Evolutionary conservation across 2,113 vertebrate genomes (phyloP).

Genomic region (Takifugu bimaculatus): DNA sequence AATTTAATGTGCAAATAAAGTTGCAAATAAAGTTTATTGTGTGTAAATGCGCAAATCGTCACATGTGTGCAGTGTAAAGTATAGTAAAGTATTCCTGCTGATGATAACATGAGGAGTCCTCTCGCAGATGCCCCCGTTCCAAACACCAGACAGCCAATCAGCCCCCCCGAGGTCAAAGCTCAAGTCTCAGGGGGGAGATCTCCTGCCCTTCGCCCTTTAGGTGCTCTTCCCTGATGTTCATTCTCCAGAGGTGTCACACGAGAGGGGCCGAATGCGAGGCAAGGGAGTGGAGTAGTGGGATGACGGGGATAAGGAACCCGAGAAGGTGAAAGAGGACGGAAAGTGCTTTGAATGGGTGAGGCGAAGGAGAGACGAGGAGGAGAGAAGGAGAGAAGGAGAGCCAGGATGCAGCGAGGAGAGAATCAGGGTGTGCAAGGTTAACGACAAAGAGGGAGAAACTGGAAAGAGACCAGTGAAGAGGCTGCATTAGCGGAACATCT

Average conservation of each 20-base stretch:
- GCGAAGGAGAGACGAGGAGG: slow-evolving; percentile 28
- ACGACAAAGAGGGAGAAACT: slow-evolving; percentile 28
- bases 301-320: slow-evolving; percentile 40
- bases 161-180: slow-evolving; percentile 46
- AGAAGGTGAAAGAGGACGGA: slow-evolving; percentile 68
- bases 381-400: slow-evolving; percentile 18
- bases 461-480: slow-evolving; percentile 52
- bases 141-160: slow-evolving; percentile 29
- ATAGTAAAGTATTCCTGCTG: neutral
- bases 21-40: no score
- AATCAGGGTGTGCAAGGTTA: slow-evolving; percentile 27
- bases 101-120: neutral
- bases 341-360: slow-evolving; percentile 49
- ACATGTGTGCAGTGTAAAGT: no score
- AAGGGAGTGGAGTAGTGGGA: slow-evolving; percentile 32
- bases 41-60: no score
- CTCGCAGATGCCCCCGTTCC: neutral
- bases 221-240: slow-evolving; percentile 59
- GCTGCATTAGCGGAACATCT: slow-evolving; percentile 58
- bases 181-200: slow-evolving; percentile 52
- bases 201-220: slow-evolving; percentile 56
- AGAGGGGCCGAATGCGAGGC: slow-evolving; percentile 50
- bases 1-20: no score
- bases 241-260: slow-evolving; percentile 53
- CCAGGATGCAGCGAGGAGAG: slow-evolving; percentile 3